Evolutionary conservation across 2,888 invertebrate genomes (phyloP).

Genomic region (Clivina fossor): DNA sequence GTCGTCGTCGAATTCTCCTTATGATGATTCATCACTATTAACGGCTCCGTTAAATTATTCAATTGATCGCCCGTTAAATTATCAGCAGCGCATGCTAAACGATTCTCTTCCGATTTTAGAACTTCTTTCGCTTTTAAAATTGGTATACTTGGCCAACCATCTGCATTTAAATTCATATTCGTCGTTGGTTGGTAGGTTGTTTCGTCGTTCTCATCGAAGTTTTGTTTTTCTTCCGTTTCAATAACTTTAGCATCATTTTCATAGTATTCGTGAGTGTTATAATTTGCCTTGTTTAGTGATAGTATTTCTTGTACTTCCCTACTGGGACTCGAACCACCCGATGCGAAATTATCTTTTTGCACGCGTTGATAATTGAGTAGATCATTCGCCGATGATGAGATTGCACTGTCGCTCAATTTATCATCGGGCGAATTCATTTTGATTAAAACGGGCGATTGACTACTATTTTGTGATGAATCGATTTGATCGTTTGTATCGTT

Average conservation of each 20-base stretch:
- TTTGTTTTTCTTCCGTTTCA: slow-evolving; percentile 31
- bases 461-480: slow-evolving; percentile 7
- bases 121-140: slow-evolving; percentile 51
- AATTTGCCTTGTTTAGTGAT: slow-evolving; percentile 60
- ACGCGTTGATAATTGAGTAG: slow-evolving; percentile 39
- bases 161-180: slow-evolving; percentile 40
- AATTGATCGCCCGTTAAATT: slow-evolving; percentile 1
- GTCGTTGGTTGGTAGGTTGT: slow-evolving; percentile 16
- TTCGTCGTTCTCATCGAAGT: slow-evolving; percentile 2
- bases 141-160: slow-evolving; percentile 54
- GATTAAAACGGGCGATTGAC: slow-evolving; percentile 2
- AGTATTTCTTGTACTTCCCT: slow-evolving; percentile 88
- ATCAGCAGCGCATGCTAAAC: slow-evolving; percentile 22
- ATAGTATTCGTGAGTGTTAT: slow-evolving; percentile 46
- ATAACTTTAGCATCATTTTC: too few relatives aligned
- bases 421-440: slow-evolving; percentile 43
- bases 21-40: slow-evolving; percentile 16
- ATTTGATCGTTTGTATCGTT: slow-evolving; percentile 51
- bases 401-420: slow-evolving; percentile 44
- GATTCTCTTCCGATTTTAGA: slow-evolving; percentile 41
- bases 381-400: slow-evolving; percentile 42
- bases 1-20: slow-evolving; percentile 13
- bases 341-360: slow-evolving; percentile 59
- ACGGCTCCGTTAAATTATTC: slow-evolving; percentile 11
- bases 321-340: slow-evolving; percentile 87